Conservation (phyloP, 2,888 invertebrate species). For the Callinectes sapidus region DNA sequence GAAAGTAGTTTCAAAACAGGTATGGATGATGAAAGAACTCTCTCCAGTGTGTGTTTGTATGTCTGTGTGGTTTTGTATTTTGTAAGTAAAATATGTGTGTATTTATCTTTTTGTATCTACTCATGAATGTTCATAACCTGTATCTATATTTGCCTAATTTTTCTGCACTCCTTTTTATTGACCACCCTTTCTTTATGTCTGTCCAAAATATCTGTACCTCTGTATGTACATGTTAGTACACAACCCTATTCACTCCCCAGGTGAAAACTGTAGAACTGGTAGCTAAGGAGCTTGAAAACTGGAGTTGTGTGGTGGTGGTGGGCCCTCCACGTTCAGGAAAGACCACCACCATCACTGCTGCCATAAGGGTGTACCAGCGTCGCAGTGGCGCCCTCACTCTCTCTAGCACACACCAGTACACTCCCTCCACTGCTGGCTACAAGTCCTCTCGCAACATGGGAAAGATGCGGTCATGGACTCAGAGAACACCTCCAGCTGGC, state of each 20-base stretch:
- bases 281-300: constrained; percentile 38
- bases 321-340: constrained; percentile 65
- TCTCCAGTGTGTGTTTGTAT: neutral
- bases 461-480: neutral
- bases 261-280: constrained; percentile 34
- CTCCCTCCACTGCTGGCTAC: constrained; percentile 21
- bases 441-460: constrained; percentile 36
- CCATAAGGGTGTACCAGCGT: constrained; percentile 40
- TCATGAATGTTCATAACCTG: neutral
- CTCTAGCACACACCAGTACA: neutral
- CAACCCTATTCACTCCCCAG: constrained; percentile 22
- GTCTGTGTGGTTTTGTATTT: neutral
- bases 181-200: neutral
- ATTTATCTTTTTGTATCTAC: neutral
- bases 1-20: constrained; percentile 21
- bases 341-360: constrained; percentile 45
- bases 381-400: neutral
- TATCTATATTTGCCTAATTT: neutral
- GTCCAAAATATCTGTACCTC: neutral
- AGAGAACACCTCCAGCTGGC: neutral
- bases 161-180: neutral
- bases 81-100: neutral
- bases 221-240: neutral
- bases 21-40: constrained; percentile 1
- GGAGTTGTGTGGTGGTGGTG: constrained; percentile 57